phyloP scores from a whole-genome alignment of 1,140 invertebrate genomes.

The Parasteatoda tepidariorum region DNA sequence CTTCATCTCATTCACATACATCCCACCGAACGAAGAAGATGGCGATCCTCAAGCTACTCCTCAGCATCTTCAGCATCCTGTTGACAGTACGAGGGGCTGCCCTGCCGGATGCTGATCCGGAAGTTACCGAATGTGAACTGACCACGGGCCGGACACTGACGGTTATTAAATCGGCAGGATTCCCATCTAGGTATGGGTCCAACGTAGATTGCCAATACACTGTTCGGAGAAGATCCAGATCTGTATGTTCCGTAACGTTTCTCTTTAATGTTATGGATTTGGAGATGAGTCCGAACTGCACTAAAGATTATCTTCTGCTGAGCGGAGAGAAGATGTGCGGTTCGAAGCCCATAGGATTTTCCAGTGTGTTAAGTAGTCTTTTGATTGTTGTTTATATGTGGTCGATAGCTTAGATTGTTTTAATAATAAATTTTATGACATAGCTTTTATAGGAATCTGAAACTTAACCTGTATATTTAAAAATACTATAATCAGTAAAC shows the following conservation, averaged over 20 bases:
- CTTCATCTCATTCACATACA: background rate
- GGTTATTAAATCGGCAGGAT: conserved; percentile 58
- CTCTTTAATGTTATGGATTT: conserved; percentile 62
- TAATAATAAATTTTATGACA: no score
- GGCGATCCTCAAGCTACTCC: background rate
- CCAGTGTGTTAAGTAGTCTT: conserved; percentile 54
- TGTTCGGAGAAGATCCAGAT: conserved; percentile 36
- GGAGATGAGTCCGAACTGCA: conserved; percentile 53
- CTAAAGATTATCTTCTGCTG: conserved; percentile 56
- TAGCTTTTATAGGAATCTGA: no score
- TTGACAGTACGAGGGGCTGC: background rate
- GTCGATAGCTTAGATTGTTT: background rate
- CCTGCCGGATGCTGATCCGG: background rate
- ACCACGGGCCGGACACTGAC: conserved; percentile 57
- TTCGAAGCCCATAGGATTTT: conserved; percentile 57
- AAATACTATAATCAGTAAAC: no score
- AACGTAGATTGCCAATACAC: conserved; percentile 61
- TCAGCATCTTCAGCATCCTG: background rate
- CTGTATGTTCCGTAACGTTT: conserved; percentile 62
- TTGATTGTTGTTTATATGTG: background rate
- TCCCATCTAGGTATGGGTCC: conserved; percentile 56
- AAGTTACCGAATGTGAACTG: conserved; percentile 50
- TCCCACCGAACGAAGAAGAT: background rate
- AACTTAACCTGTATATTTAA: no score
- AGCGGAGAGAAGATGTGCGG: conserved; percentile 61